These are phyloP conservation scores for Chironomus tepperi DNA, from an alignment of 1,140 invertebrate species.

Conservation along the genomic window DNA sequence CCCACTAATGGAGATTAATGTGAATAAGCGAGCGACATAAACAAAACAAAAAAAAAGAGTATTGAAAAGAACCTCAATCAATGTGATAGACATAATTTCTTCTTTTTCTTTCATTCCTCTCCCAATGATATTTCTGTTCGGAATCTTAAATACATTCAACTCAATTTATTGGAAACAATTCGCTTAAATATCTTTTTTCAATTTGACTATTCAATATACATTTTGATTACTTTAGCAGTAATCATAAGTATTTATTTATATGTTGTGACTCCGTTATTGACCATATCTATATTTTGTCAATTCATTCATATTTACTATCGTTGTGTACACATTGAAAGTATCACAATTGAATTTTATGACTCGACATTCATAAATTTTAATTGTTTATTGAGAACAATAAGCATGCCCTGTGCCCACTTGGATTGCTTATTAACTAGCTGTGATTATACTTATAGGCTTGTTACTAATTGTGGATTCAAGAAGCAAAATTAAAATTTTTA, in stretches of 20 bases:
- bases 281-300: neutral
- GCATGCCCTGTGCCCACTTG: neutral
- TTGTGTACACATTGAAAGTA: neutral
- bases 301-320: neutral
- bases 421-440: too few species aligned
- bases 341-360: slow-evolving; percentile 2
- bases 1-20: slow-evolving; percentile 1
- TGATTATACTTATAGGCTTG: too few species aligned
- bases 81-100: neutral
- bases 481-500: too few species aligned
- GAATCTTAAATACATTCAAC: neutral
- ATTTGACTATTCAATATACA: neutral
- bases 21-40: neutral
- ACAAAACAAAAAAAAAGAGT: neutral
- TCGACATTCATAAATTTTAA: neutral
- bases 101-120: too few species aligned
- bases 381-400: slow-evolving; percentile 3
- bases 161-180: neutral
- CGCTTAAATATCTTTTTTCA: neutral
- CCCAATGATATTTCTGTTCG: neutral
- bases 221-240: neutral
- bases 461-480: too few species aligned
- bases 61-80: neutral
- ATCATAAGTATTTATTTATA: neutral
- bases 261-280: neutral